A percentile compares a stretch with the other conserved stretches of the same genome.
Evolutionary conservation across 1,140 invertebrate species (phyloP).

Genomic region (fruit fly (Drosophila melanogaster)): DNA sequence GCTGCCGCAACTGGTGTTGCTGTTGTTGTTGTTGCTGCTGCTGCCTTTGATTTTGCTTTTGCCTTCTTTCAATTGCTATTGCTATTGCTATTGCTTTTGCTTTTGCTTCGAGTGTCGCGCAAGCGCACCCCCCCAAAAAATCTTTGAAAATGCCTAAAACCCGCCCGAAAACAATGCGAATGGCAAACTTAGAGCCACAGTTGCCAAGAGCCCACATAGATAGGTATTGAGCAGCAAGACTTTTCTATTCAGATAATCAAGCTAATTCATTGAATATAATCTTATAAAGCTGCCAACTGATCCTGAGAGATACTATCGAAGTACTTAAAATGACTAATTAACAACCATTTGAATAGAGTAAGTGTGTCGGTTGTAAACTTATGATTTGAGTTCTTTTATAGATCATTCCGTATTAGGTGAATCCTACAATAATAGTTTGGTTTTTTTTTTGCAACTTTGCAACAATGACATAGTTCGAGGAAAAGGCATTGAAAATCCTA

Average conservation of each 20-base stretch:
- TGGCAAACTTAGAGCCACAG: neutral
- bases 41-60: neutral
- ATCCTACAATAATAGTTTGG: no score
- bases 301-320: no score
- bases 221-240: neutral
- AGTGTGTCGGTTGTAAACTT: no score
- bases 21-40: slow-evolving; percentile 22
- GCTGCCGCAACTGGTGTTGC: slow-evolving; percentile 18
- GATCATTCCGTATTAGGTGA: no score
- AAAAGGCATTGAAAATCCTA: no score
- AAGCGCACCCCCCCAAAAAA: slow-evolving; percentile 43
- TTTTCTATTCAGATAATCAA: neutral
- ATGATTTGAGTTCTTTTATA: no score
- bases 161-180: slow-evolving; percentile 11
- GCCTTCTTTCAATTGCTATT: slow-evolving; percentile 1
- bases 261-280: no score
- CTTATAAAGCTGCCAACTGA: no score
- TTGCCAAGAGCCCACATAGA: neutral
- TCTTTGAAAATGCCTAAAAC: slow-evolving; percentile 43
- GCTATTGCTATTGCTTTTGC: slow-evolving; percentile 19
- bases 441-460: no score
- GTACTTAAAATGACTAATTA: no score
- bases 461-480: no score
- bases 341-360: no score
- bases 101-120: slow-evolving; percentile 41